phyloP scores from a whole-genome alignment of 2,113 vertebrate genomes.

The Tragelaphus scriptus region DNA sequence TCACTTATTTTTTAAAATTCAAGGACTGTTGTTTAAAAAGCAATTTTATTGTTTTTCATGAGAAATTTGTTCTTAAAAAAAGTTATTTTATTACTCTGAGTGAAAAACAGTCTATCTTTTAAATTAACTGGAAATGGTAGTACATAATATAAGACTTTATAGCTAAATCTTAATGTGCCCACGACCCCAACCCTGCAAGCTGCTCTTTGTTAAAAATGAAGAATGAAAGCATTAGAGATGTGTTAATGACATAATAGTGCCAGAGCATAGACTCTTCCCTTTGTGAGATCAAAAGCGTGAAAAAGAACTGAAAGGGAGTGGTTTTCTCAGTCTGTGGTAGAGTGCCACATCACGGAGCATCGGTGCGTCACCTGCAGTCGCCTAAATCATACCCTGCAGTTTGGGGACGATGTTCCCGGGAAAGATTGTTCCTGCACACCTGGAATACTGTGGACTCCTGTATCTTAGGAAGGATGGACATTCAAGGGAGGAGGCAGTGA shows the following conservation, averaged over 20 bases:
- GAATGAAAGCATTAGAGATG: not conserved
- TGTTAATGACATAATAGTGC: not conserved
- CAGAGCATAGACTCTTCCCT: not conserved
- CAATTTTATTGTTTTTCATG: not conserved
- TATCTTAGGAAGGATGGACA: not conserved
- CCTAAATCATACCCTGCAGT: not conserved
- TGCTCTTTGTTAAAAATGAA: not conserved
- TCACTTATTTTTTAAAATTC: not conserved
- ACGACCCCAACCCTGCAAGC: not conserved
- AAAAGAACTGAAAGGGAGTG: not conserved
- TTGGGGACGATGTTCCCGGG: not conserved
- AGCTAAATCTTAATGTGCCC: not conserved
- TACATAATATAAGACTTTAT: not conserved
- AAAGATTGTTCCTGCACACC: not conserved
- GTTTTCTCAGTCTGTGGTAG: not conserved
- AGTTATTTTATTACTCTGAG: not conserved
- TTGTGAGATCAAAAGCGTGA: not conserved
- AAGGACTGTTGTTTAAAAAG: not conserved
- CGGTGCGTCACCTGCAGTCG: not conserved
- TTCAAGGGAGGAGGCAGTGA: not conserved
- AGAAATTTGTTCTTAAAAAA: not conserved
- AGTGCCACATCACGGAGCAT: not conserved
- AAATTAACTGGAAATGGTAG: not conserved
- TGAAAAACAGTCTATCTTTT: not conserved
- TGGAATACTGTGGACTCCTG: not conserved